Base-by-base conservation (phyloP, 2,797 vertebrate genomes). In the Aotus griseimembra region DNA sequence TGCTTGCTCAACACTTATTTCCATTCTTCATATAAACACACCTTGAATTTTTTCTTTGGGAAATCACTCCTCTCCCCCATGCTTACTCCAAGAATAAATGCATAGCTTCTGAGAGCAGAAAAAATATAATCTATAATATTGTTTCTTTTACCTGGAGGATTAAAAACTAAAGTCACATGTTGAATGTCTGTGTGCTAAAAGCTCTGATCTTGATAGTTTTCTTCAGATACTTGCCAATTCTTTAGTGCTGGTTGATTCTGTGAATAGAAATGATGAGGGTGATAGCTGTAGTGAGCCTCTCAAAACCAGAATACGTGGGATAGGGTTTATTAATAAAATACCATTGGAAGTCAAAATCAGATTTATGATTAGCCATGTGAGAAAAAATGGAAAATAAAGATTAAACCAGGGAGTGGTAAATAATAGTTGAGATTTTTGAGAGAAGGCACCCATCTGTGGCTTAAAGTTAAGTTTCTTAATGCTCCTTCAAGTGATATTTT, bases 161-260 rank as follows among this genome's bases (percentile, higher is more conserved):
- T 95, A 70, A 94, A 90, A 88, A 41, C 19, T 36, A 94, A 82
- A 79, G 48, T 67, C 79, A 33, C 20, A 61, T 89, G 96, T 94
- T 80, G 24, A 75, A 80, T 46, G 6, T 52, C 22, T 3, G 20
- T 19, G 8, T 44, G 5, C 44, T 55, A 15, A 86, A 70, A 95
- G 4, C 15, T 50, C 41, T 41, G 79, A 6, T 22, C 9, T 76
- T 7, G 1, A 1, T 39, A 22, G 24, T 82, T 41, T 82, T 73
- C 79, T 75, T 46, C 33, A 81, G 73, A 48, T 12, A 70, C 17
- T 88, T 86, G 30, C 52, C 52, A 88, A 52, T 39, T 46, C 72
- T 46, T 64, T 64, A 39, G 57, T 81, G 52, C 58, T 64, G 33
- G 39, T 41, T 26, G 12, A 19, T 67, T 30, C 28, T 14, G 33